Base-by-base conservation (phyloP, 1,140 invertebrate species). In the Steinernema khuongi region DNA sequence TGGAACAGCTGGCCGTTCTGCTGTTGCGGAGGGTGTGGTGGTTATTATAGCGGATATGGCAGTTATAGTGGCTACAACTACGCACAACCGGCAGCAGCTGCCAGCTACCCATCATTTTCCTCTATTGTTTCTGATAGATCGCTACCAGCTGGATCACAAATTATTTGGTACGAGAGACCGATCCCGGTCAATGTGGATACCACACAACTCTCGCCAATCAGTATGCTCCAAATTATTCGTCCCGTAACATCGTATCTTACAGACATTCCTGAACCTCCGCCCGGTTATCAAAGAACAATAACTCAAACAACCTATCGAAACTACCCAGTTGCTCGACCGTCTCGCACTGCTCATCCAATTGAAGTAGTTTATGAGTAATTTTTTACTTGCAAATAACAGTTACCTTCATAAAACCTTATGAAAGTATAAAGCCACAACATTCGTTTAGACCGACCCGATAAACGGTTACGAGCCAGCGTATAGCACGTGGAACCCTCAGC, bases 1-100 rank as follows among this genome's bases (percentile, higher is more conserved):
- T 60, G 50, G 50, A 60, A 60, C 50, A 60, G 50, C 26, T 60
- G 50, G 50, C 50, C 50, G 11, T 60, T 60, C 22, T 60, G 50
- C 50, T 60, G 50, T 60, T 14, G 50, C 50, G 50, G 50, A 60
- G 50, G 50, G 14, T 60, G 26, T 22, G 50, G 50, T 22, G 14
- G 26, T 22, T 41, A 41, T 41, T 7, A n/a, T 41, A 41, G 7
- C n/a, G 36, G 36, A 7, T 41, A 41, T n/a, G 7, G 7, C 7
- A 41, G 7, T n/a, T 41, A 41, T n/a, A 7, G 7, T 11, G 22
- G 50, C 50, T 60, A 60, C 26, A n/a, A 14, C 50, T 60, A 2
- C 50, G 22, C 50, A 7, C 26, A 26, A n/a, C 36, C 36, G 7
- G 36, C 36, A n/a, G 7, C 36, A 41, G n/a, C n/a, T n/a, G 36